Evolutionary conservation across 2,888 invertebrate genomes (phyloP), one percentile per base, ranked within the genome.

Genomic region (Hylaea fasciaria): DNA sequence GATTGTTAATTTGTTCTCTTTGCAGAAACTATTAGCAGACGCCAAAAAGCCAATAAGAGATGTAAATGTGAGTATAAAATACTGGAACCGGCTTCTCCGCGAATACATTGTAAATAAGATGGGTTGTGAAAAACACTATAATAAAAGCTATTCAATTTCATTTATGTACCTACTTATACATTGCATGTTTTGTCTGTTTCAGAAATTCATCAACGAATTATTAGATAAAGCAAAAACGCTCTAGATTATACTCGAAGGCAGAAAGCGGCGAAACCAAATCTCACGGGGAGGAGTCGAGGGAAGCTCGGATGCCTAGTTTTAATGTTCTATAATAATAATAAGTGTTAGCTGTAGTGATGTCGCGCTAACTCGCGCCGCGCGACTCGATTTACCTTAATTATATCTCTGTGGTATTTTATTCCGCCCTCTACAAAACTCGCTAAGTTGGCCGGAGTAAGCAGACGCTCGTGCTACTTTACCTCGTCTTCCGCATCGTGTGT

Each of bases 181-280:
- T 0, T 40, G 37, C 8, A 9, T 4, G 10, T 45, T 11, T 66
- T 66, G 62, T 80, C 32, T 74, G 77, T 95, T 94, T 62, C 94
- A 97, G 97, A 97, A 96, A 95, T 97, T 97, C 91, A 96, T 97
- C 86, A 96, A 96, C 85, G 97, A 97, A 90, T 94, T 97, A 83
- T 93, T 97, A 89, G 97, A 96, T 86, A 96, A 96, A 89, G 97
- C 97, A 84, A 97, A 97, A 92, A 97, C 97, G 85, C 95, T 97
- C 86, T 96, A 96, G 80, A 68, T 4, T 32, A 17, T 22, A 22
- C 22, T 22, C 5, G 2, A n/a, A 22, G 22, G 22, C 32, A 32
- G 32, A 7, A 10, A 64, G 69, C 62, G 70, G 71, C 68, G 74
- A 74, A 80, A 73, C 71, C 74, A 41, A 53, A 49, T 57, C 62